A percentile compares a stretch with the other conserved stretches of the same genome.
phyloP scores from a whole-genome alignment of 2,797 vertebrate species.

The Sylvilagus floridanus region DNA sequence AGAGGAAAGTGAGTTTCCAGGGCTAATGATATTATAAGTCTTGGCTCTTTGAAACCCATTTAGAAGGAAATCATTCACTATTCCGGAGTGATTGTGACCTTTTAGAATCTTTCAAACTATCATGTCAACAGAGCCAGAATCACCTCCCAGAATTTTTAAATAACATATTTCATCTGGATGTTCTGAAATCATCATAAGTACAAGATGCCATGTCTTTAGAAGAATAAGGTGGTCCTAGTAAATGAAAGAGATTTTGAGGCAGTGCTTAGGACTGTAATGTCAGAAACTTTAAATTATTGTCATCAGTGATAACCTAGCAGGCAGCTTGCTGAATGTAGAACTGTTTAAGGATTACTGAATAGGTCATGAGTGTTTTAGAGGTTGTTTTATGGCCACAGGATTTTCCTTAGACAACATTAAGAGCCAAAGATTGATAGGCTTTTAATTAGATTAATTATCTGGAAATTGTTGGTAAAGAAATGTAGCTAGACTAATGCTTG shows the following conservation, averaged over 20 bases:
- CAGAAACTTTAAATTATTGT: constrained; percentile 55
- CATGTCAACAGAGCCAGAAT: constrained; percentile 36
- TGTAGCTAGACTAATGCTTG: constrained; percentile 27
- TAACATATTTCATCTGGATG: constrained; percentile 28
- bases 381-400: constrained; percentile 31
- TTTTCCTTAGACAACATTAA: constrained; percentile 58
- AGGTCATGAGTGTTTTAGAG: neutral
- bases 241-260: constrained; percentile 32
- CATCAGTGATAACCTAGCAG: constrained; percentile 16
- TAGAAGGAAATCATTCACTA: constrained; percentile 47
- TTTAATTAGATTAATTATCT: constrained; percentile 60
- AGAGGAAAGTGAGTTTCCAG: constrained; percentile 25
- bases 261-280: neutral
- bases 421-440: constrained; percentile 4
- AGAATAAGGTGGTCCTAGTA: constrained; percentile 32
- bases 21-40: constrained; percentile 50
- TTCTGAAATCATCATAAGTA: constrained; percentile 47
- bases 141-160: constrained; percentile 7
- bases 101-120: constrained; percentile 58
- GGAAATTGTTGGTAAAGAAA: constrained; percentile 54
- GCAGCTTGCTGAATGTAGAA: constrained; percentile 2
- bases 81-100: constrained; percentile 58
- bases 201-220: constrained; percentile 45
- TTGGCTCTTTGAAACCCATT: constrained; percentile 47
- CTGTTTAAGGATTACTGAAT: constrained; percentile 43